Evolutionary conservation across 92 coral and sea anemone species (phyloP).

Genomic region (Porites lobata): DNA sequence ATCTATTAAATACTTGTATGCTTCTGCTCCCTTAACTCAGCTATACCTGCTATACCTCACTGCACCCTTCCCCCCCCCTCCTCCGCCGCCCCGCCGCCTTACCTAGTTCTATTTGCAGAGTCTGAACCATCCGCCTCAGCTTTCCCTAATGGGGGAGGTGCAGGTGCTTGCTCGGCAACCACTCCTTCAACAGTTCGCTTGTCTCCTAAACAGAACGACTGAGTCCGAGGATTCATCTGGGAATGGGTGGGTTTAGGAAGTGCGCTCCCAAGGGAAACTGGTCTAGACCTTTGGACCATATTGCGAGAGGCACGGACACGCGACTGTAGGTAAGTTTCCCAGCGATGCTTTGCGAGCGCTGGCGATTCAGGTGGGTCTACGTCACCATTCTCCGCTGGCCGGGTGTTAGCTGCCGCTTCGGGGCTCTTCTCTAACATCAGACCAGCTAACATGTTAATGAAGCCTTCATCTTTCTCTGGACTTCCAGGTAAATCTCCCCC

Average conservation of each 20-base stretch:
- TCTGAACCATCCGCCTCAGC: constrained; percentile 19
- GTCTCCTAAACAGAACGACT: constrained; percentile 50
- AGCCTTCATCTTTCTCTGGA: constrained; percentile 80
- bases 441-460: constrained; percentile 90
- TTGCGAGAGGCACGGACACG: constrained; percentile 86
- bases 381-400: constrained; percentile 55
- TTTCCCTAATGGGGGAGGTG: constrained; percentile 29
- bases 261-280: constrained; percentile 67
- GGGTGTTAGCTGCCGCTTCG: constrained; percentile 30
- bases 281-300: constrained; percentile 70
- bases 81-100: not conserved
- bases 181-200: constrained; percentile 42
- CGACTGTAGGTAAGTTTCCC: constrained; percentile 95
- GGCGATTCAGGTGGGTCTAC: constrained; percentile 68
- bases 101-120: constrained; percentile 31
- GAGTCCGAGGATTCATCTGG: constrained; percentile 32
- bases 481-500: constrained; percentile 38
- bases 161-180: constrained; percentile 29
- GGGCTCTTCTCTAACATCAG: constrained; percentile 77
- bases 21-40: too few species aligned
- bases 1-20: too few species aligned
- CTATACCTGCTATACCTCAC: too few species aligned
- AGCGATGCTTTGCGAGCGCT: constrained; percentile 86
- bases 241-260: constrained; percentile 25
- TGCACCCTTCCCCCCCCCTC: not conserved